Evolutionary conservation across 2,113 vertebrate species (phyloP).

Genomic region (Python bivittatus): DNA sequence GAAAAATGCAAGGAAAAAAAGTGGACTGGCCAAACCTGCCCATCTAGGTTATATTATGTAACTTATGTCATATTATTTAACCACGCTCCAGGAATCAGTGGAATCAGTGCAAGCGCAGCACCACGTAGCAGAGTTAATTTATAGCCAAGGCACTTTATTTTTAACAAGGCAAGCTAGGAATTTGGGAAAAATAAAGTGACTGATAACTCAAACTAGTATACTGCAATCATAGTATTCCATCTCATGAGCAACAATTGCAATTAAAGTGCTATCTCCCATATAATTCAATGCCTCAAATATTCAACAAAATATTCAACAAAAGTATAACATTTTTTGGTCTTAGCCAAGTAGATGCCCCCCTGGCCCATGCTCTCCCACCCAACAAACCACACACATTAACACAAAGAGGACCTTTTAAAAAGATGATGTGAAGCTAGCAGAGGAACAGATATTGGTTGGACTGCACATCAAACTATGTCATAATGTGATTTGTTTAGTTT

Average conservation of each 20-base stretch:
- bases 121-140: conserved; percentile 37
- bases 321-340: background rate
- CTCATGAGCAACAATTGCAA: background rate
- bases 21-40: background rate
- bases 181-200: background rate
- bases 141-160: background rate
- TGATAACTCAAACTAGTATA: background rate
- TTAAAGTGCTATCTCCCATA: background rate
- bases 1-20: background rate
- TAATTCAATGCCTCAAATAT: background rate
- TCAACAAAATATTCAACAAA: too few relatives aligned
- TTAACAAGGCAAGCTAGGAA: background rate
- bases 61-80: background rate
- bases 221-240: background rate
- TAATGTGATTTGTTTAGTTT: background rate
- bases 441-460: background rate
- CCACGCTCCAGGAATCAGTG: background rate
- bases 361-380: background rate
- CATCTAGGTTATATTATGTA: background rate
- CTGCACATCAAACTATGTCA: background rate
- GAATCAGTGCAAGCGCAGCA: background rate
- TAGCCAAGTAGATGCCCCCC: background rate
- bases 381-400: background rate
- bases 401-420: background rate
- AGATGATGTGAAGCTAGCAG: background rate